phyloP scores from a whole-genome alignment of 2,797 vertebrate species.

The Pangasius djambal region DNA sequence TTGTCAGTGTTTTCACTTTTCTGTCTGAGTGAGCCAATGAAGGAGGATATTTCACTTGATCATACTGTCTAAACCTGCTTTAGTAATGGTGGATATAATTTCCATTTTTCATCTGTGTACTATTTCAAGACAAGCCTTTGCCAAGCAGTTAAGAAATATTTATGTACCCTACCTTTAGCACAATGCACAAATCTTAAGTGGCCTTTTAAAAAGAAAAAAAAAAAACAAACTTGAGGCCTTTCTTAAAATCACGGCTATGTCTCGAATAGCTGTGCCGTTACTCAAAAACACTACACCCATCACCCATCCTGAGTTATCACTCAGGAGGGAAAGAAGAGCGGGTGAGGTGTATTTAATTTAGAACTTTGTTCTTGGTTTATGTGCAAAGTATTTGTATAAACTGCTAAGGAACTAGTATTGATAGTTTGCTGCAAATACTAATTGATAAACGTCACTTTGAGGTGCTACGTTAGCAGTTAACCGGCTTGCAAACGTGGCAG shows the following conservation, averaged over 20 bases:
- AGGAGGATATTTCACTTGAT: constrained; percentile 3
- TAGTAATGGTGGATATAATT: background rate
- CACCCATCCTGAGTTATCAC: background rate
- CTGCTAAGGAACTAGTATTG: background rate
- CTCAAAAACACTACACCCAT: constrained; percentile 29
- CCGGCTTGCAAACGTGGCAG: constrained; percentile 10
- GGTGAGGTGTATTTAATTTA: background rate
- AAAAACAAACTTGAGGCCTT: constrained; percentile 12
- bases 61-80: background rate
- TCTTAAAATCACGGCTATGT: constrained; percentile 34
- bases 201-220: constrained; percentile 26
- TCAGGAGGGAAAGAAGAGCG: background rate
- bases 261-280: constrained; percentile 10
- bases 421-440: constrained; percentile 3
- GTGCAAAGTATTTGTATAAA: background rate
- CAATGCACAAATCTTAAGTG: constrained; percentile 39
- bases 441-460: background rate
- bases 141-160: constrained; percentile 6
- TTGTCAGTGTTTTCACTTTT: constrained; percentile 1
- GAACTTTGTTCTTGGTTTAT: background rate
- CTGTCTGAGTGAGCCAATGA: background rate
- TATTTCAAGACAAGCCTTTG: constrained; percentile 18
- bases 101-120: background rate
- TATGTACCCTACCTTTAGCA: background rate
- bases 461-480: constrained; percentile 3